phyloP scores from a whole-genome alignment of 2,797 vertebrate genomes.

The Peromyscus eremicus region DNA sequence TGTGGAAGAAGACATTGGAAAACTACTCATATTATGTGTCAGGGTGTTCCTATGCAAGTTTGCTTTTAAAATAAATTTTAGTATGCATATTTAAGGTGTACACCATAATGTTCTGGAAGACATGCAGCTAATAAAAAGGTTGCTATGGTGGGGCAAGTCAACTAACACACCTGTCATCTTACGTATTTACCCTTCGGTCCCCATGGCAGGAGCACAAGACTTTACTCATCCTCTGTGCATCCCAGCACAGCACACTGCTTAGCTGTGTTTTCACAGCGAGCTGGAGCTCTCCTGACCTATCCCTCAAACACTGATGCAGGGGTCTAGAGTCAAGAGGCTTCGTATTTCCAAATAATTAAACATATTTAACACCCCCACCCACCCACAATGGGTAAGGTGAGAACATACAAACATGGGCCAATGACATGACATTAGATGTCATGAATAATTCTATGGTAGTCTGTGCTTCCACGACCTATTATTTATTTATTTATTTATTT shows the following conservation, averaged over 20 bases:
- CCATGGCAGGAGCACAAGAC: neutral
- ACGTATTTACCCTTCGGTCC: neutral
- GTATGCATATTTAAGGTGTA: neutral
- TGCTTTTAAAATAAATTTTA: neutral
- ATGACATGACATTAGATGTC: neutral
- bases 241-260: neutral
- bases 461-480: too few species aligned
- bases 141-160: neutral
- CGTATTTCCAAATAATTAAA: neutral
- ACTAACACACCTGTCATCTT: neutral
- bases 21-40: neutral
- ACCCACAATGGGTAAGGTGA: neutral
- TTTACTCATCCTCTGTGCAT: too few species aligned
- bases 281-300: neutral
- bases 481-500: neutral
- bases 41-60: neutral
- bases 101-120: neutral
- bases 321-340: neutral
- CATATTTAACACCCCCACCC: neutral
- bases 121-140: neutral
- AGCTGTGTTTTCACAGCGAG: too few species aligned
- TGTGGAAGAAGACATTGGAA: neutral
- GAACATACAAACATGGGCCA: neutral
- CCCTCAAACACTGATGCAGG: neutral
- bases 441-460: fast-evolving